Evolutionary conservation across 2,888 invertebrate species (phyloP).

Genomic region (Drosophila robusta): DNA sequence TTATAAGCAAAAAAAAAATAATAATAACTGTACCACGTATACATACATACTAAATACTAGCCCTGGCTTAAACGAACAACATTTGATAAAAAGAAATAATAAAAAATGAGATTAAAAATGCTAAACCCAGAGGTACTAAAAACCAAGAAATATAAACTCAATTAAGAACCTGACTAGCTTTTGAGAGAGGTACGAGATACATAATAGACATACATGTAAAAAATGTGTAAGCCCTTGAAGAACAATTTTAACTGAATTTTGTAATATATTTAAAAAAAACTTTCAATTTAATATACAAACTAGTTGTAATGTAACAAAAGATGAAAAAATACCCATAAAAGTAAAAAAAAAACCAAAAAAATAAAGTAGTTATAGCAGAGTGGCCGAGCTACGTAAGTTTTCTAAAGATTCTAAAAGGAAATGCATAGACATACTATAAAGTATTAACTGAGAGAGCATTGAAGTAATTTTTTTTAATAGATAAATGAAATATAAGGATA

Average conservation of each 20-base stretch:
- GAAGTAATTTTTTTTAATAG: slow-evolving; percentile 65
- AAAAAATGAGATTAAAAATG: slow-evolving; percentile 2
- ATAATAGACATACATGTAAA: slow-evolving; percentile 22
- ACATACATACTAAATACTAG: slow-evolving; percentile 51
- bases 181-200: slow-evolving; percentile 60
- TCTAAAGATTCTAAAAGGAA: slow-evolving; percentile 77
- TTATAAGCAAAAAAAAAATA: slow-evolving; percentile 9
- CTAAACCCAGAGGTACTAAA: slow-evolving; percentile 11
- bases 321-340: slow-evolving; percentile 14
- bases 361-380: slow-evolving; percentile 68
- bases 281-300: slow-evolving; percentile 61
- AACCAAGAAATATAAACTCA: slow-evolving; percentile 50
- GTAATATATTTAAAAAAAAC: slow-evolving; percentile 62
- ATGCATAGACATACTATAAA: slow-evolving; percentile 65
- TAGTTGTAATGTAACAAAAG: slow-evolving; percentile 47
- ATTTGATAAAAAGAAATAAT: slow-evolving; percentile 45
- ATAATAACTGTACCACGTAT: slow-evolving; percentile 31
- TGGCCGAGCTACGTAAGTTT: slow-evolving; percentile 77
- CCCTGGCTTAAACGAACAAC: slow-evolving; percentile 44
- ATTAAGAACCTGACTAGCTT: slow-evolving; percentile 78
- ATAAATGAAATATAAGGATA: slow-evolving; percentile 24
- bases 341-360: slow-evolving; percentile 17
- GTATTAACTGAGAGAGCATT: slow-evolving; percentile 77
- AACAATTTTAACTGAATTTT: slow-evolving; percentile 76
- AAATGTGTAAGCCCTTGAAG: slow-evolving; percentile 14